phyloP scores from a whole-genome alignment of 2,797 vertebrate genomes.

The Sciurus carolinensis region DNA sequence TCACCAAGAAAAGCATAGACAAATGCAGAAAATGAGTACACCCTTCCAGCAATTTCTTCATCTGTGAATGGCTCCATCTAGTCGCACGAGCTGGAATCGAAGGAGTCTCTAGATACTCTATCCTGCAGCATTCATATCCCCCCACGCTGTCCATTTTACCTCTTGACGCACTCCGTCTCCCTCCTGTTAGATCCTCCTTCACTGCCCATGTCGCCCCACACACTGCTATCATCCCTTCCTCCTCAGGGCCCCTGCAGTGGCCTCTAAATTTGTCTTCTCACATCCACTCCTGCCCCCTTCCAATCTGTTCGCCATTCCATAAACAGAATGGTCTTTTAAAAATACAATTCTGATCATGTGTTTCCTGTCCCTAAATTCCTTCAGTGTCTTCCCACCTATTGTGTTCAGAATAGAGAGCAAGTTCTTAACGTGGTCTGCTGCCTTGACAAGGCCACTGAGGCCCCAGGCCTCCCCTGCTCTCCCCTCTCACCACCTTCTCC shows the following conservation, averaged over 20 bases:
- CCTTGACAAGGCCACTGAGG: background rate
- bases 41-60: background rate
- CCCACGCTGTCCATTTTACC: background rate
- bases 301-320: constrained; percentile 74
- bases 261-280: constrained; percentile 73
- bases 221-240: background rate
- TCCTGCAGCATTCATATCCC: background rate
- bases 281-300: constrained; percentile 54
- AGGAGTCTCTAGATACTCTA: background rate
- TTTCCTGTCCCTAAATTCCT: constrained; percentile 63
- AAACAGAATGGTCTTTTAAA: constrained; percentile 67
- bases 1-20: background rate
- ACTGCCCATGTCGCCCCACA: background rate
- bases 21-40: background rate
- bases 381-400: background rate
- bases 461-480: too few relatives aligned
- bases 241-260: background rate
- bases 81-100: background rate
- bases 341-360: constrained; percentile 11
- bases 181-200: background rate
- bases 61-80: background rate
- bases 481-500: accelerated
- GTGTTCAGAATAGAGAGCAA: background rate
- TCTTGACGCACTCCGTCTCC: background rate
- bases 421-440: background rate